Conservation (phyloP, 2,797 vertebrate genomes). For the Microcaecilia unicolor region DNA sequence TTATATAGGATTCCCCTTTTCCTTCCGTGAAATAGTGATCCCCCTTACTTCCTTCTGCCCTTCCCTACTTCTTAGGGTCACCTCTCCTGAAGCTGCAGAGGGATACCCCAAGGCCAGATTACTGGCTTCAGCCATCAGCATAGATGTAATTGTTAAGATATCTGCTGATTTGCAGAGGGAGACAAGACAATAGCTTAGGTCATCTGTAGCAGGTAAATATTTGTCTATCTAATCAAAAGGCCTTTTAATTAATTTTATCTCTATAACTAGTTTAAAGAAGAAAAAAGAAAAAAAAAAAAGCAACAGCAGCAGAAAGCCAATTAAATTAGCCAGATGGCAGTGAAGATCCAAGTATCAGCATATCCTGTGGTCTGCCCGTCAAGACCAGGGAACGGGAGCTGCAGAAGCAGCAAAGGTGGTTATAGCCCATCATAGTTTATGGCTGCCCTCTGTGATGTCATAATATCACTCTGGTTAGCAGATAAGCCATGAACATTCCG, state of each 20-base stretch:
- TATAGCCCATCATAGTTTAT: no score
- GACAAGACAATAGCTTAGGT: constrained; percentile 38
- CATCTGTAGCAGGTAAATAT: constrained; percentile 60
- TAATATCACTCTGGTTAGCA: no score
- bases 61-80: not conserved
- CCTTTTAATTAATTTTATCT: constrained; percentile 60
- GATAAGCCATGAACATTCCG: no score
- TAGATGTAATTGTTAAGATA: constrained; percentile 19
- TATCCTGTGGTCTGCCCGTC: constrained; percentile 49
- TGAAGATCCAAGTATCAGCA: constrained; percentile 39
- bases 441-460: no score
- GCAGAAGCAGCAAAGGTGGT: no score
- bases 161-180: constrained; percentile 37
- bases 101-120: not conserved
- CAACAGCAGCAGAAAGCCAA: constrained; percentile 55
- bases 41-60: not conserved
- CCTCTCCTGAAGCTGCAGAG: not conserved
- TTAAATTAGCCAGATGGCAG: constrained; percentile 56
- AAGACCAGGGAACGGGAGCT: no score
- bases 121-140: not conserved
- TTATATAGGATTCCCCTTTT: no score
- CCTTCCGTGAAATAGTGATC: no score
- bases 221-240: constrained; percentile 62
- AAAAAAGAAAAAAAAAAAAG: not conserved
- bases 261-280: constrained; percentile 42